Base-by-base conservation (phyloP, 2,113 vertebrate species). In the Pampusana beccarii region DNA sequence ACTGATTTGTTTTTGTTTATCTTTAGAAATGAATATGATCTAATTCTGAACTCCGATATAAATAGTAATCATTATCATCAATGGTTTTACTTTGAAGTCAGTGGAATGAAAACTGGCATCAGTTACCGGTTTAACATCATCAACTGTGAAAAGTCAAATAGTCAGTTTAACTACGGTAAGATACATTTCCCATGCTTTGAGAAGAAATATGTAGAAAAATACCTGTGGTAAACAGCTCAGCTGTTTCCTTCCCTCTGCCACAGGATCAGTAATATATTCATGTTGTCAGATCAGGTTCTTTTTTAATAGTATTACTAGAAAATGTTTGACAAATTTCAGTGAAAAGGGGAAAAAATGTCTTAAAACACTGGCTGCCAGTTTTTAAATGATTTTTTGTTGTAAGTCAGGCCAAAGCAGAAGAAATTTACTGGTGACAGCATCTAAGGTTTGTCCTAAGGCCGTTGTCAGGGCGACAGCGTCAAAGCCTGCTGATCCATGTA, bases 81-180 rank as follows among this genome's bases (percentile, higher is more conserved):
- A 84, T 99, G 99, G 99, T 99, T 99, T 98, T 99, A 99, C 97
- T 99, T 99, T 94, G 99, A 99, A 98, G 99, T 99, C 96, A 99
- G 99, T 93, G 98, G 99, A 95, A 99, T 99, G 99, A 98, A 98
- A 20, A 98, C 98, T 29, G 98, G 98, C 54, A 84, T 98, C 61
- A 96, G 96, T 71, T 99, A 99, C 90, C 98, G 99, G 57, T 99
- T 99, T 98, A 99, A 99, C 98, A 99, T 99, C 97, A 99, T 99
- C 98, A 99, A 99, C 97, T 99, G 99, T 98, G 99, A 99, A 95
- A 99, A 99, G 97, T 99, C 99, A 86, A 99, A 99, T 98, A 99
- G 99, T 97, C 99, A 99, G 91, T 99, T 99, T 97, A 99, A 99
- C 97, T 99, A 99, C 0, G 99, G 99, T 99, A 98, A 98, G 98